These are phyloP conservation scores for Himalopsyche japonica DNA, from an alignment of 2,888 invertebrate genomes.

Conservation along the genomic window DNA sequence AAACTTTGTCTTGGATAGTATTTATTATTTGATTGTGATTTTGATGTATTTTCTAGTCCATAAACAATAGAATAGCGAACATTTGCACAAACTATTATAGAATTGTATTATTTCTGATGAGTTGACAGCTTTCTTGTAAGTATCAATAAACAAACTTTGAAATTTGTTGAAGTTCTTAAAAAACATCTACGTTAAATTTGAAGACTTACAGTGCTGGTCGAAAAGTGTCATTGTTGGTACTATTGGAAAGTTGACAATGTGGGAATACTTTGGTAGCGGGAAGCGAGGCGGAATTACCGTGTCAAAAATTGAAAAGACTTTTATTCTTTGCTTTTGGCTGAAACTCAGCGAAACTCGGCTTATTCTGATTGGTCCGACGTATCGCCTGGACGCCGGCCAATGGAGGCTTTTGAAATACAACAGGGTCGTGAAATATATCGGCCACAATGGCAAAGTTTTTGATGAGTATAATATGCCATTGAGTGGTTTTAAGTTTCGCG, in stretches of 20 bases:
- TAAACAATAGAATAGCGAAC: no score
- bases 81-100: no score
- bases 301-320: constrained; percentile 19
- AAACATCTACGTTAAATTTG: not conserved
- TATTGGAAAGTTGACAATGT: not conserved
- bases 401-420: not conserved
- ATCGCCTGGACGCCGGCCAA: constrained; percentile 5
- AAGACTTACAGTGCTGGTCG: not conserved
- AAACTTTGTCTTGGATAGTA: no score
- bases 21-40: no score
- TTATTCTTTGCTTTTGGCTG: constrained; percentile 6
- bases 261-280: not conserved
- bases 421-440: not conserved
- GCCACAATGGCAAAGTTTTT: not conserved
- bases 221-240: constrained; percentile 5
- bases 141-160: not conserved
- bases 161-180: not conserved
- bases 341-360: not conserved
- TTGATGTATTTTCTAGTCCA: no score
- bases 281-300: constrained; percentile 19
- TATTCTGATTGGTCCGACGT: constrained; percentile 7
- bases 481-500: no score
- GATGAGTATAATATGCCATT: no score
- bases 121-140: not conserved
- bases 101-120: no score